Percentiles rank a stretch among this genome's conserved stretches.
phyloP scores from a whole-genome alignment of 1,140 invertebrate genomes.

The Tribolium madens region DNA sequence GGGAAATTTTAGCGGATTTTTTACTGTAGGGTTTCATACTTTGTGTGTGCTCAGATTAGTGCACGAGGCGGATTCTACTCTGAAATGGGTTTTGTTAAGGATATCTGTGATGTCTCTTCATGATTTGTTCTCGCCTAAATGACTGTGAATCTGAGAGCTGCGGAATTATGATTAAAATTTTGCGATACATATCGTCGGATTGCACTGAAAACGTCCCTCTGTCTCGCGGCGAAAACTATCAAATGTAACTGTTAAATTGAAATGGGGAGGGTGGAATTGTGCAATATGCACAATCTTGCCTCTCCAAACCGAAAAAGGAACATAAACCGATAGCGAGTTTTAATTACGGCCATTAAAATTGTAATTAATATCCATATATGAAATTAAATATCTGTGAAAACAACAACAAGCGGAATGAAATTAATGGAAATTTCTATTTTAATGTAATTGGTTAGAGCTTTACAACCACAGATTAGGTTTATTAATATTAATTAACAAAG shows the following conservation, averaged over 20 bases:
- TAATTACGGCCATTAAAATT: conserved; percentile 53
- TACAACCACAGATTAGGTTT: conserved; percentile 41
- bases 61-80: conserved; percentile 47
- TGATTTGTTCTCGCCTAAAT: conserved; percentile 60
- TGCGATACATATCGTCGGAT: conserved; percentile 48
- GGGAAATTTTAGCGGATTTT: conserved; percentile 64
- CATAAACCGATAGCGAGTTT: conserved; percentile 43
- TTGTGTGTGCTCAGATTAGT: conserved; percentile 58
- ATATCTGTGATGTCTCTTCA: conserved; percentile 58
- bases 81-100: conserved; percentile 60
- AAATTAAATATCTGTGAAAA: conserved; percentile 53
- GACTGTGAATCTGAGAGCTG: conserved; percentile 56
- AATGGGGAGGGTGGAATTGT: background rate
- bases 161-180: conserved; percentile 61
- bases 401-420: conserved; percentile 45
- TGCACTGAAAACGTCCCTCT: conserved; percentile 2
- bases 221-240: conserved; percentile 1
- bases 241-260: conserved; percentile 8
- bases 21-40: conserved; percentile 61
- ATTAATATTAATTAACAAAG: conserved; percentile 46
- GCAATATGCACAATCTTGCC: background rate
- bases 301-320: background rate
- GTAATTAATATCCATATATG: conserved; percentile 51
- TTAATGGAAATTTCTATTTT: conserved; percentile 49
- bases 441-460: conserved; percentile 47